Evolutionary conservation across 2,113 vertebrate genomes (phyloP), one percentile per base, ranked within the genome.

Genomic region (Erythrocercus mccallii): DNA sequence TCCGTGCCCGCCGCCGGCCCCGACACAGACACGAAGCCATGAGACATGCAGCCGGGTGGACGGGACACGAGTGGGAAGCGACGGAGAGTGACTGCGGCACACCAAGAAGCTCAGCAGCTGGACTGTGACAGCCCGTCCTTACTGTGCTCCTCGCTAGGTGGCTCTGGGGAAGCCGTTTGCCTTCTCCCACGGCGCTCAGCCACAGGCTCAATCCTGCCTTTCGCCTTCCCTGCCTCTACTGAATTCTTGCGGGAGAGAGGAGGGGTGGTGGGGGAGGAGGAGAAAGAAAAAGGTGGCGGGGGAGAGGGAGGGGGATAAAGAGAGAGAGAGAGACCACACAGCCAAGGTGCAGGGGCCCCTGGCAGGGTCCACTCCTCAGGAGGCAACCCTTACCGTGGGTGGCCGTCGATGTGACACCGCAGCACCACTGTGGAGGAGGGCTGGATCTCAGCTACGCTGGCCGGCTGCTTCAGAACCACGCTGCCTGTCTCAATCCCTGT

Each of bases 401-500:
- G 99, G 89, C 99, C 99, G 2, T 99, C 99, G 24, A 99, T 99
- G 88, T 99, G 98, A 93, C 99, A 99, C 48, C 98, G 98, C 83
- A 99, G 95, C 0, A 97, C 98, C 95, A 99, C 98, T 28, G 97
- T 97, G 12, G 98, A 97, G 65, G 98, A 99, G 50, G 98, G 99
- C 97, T 99, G 98, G 92, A 99, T 99, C 82, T 99, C 99, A 8
- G 96, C 97, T 91, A 98, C 61, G 13, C 96, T 98, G 79, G 92
- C 92, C 1, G 99, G 99, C 57, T 99, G 98, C 97, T 99, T 99
- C 97, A 99, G 97, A 58, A 98, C 97, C 86, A 99, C 99, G 0
- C 95, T 97, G 5, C 99, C 99, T 3, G 98, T 98, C 94, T 99
- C 99, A 28, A 99, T 98, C 99, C 99, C 99, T 99, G 97, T 4